Percentiles rank a stretch among this genome's conserved stretches.
Evolutionary conservation across 2,888 invertebrate genomes (phyloP).

Genomic region (Diplazon laetatorius): DNA sequence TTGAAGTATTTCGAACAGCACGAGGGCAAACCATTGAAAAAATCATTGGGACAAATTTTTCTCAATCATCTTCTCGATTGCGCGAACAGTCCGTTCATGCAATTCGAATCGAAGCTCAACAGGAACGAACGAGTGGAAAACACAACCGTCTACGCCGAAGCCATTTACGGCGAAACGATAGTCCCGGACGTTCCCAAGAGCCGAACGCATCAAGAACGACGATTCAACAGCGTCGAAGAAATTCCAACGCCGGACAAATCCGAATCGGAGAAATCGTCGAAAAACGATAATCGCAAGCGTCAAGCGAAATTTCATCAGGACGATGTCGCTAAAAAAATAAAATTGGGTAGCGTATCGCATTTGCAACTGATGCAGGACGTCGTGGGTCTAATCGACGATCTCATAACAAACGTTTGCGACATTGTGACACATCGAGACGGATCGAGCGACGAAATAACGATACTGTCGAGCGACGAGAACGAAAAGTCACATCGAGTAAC

Average conservation of each 20-base stretch:
- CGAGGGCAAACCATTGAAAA: conserved; percentile 87
- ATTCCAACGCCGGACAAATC: conserved; percentile 70
- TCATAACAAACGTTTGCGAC: conserved; percentile 79
- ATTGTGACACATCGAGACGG: conserved; percentile 64
- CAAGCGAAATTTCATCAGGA: conserved; percentile 63
- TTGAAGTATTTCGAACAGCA: conserved; percentile 92
- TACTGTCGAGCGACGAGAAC: conserved; percentile 77
- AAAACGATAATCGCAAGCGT: conserved; percentile 73
- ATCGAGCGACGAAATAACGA: conserved; percentile 72
- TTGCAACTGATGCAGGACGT: conserved; percentile 81
- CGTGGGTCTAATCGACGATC: conserved; percentile 78
- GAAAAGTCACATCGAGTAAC: conserved; percentile 66
- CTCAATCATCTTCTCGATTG: conserved; percentile 84
- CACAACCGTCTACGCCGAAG: conserved; percentile 62
- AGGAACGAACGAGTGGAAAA: conserved; percentile 71
- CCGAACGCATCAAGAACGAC: conserved; percentile 66
- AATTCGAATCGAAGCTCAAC: conserved; percentile 82
- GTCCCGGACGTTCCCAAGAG: conserved; percentile 71
- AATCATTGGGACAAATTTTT: conserved; percentile 85
- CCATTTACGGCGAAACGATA: conserved; percentile 59
- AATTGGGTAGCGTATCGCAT: conserved; percentile 76
- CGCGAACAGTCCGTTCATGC: conserved; percentile 83
- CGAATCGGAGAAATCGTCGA: conserved; percentile 53
- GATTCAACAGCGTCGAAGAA: conserved; percentile 75
- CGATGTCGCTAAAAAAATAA: conserved; percentile 74